These are phyloP conservation scores for Papilio gigon DNA, from an alignment of 2,888 invertebrate genomes.

Conservation along the genomic window DNA sequence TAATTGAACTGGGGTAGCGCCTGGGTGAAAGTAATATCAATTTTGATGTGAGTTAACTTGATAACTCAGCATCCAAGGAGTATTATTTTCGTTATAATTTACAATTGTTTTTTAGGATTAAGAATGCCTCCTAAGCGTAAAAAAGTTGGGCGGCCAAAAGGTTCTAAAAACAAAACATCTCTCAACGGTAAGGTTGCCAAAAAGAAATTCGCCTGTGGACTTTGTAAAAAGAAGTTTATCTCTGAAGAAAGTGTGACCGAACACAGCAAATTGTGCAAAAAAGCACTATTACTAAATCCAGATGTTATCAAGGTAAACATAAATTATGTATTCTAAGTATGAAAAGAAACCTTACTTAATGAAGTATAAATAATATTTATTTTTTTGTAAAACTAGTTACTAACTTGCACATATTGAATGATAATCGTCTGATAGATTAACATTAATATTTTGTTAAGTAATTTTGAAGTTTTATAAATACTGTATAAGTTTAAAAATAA, in stretches of 20 bases:
- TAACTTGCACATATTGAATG: neutral
- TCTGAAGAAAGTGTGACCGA: conserved; percentile 40
- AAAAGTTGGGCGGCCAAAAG: conserved; percentile 57
- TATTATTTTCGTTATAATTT: conserved; percentile 48
- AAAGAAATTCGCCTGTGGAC: conserved; percentile 42
- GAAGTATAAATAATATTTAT: neutral
- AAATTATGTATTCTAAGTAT: neutral
- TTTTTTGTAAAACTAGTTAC: neutral
- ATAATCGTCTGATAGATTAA: neutral
- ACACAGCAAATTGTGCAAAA: conserved; percentile 42
- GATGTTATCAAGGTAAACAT: conserved; percentile 38
- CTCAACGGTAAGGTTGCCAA: conserved; percentile 34
- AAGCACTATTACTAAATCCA: conserved; percentile 18
- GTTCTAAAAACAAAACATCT: conserved; percentile 55
- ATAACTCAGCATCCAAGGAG: conserved; percentile 53
- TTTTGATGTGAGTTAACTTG: conserved; percentile 57
- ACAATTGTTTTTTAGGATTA: conserved; percentile 40
- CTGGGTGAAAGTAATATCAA: conserved; percentile 80
- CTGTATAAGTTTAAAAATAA: neutral
- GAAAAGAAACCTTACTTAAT: neutral
- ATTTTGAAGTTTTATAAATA: neutral
- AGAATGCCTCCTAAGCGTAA: conserved; percentile 68
- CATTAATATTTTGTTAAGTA: neutral
- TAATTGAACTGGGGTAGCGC: conserved; percentile 57
- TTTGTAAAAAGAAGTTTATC: conserved; percentile 34